A percentile compares a stretch with the other conserved stretches of the same genome.
phyloP scores from a whole-genome alignment of 1,140 invertebrate species.

The Pararge aegeria region DNA sequence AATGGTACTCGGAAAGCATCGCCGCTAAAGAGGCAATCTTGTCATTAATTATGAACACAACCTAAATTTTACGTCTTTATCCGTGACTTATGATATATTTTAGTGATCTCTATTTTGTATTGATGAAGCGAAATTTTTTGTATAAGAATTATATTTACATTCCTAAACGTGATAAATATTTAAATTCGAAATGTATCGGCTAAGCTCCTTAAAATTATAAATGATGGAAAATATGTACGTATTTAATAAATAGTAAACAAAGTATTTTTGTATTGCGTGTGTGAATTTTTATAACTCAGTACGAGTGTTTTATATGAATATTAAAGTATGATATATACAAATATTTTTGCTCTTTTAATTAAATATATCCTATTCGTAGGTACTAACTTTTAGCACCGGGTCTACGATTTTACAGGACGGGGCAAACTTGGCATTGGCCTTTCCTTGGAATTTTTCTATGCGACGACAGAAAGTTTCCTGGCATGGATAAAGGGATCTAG shows the following conservation, averaged over 20 bases:
- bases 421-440: no score
- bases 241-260: conserved; percentile 13
- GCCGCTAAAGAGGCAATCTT: no score
- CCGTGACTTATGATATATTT: conserved; percentile 12
- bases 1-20: no score
- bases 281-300: conserved; percentile 37
- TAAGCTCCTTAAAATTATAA: conserved; percentile 11
- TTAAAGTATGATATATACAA: conserved; percentile 31
- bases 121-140: conserved; percentile 16
- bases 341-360: conserved; percentile 21
- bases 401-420: no score
- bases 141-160: conserved; percentile 23
- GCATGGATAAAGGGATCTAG: no score
- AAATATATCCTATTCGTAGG: no score
- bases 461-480: no score
- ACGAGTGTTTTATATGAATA: conserved; percentile 41
- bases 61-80: conserved; percentile 17
- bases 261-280: conserved; percentile 36
- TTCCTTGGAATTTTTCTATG: no score
- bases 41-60: no score
- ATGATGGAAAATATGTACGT: no score
- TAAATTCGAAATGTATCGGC: conserved; percentile 2
- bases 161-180: conserved; percentile 28
- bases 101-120: conserved; percentile 26
- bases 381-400: neutral